Conservation (phyloP, 2,113 vertebrate genomes). For the Poeciliopsis retropinna region DNA sequence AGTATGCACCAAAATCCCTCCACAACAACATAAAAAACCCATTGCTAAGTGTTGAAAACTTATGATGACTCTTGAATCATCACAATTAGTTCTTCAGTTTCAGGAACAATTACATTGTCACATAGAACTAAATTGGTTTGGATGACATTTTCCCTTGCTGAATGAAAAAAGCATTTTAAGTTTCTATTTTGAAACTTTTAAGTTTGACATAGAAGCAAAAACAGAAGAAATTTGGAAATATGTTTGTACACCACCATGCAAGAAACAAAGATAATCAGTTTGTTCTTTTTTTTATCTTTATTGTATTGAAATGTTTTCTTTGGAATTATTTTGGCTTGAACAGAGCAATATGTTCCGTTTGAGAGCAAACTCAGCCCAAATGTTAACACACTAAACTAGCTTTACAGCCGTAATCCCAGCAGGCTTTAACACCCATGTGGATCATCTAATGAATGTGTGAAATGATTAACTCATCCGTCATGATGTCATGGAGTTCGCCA, state of each 20-base stretch:
- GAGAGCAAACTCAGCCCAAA: constrained; percentile 1
- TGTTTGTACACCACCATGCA: no score
- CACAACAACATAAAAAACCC: no score
- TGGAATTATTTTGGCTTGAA: not conserved
- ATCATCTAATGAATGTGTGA: constrained; percentile 67
- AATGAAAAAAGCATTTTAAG: not conserved
- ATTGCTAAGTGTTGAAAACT: not conserved
- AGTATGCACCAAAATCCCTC: no score
- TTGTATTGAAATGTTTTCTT: no score
- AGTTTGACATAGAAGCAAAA: not conserved
- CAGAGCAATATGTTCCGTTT: not conserved
- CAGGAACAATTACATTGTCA: not conserved
- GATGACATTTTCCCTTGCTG: not conserved
- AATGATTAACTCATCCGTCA: constrained; percentile 72
- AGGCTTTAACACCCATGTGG: constrained; percentile 50
- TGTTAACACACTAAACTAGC: not conserved
- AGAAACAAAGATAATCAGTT: not conserved
- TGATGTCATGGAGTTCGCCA: constrained; percentile 65
- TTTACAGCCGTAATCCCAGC: constrained; percentile 25
- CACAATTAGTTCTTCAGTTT: not conserved
- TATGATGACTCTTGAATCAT: not conserved
- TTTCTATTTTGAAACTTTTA: not conserved
- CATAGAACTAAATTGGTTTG: not conserved
- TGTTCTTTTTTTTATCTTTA: no score
- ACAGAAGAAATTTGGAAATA: not conserved